Percentiles rank a stretch among this genome's conserved stretches.
Conservation (phyloP, 2,797 vertebrate genomes). For the Thripadectes ignobilis region DNA sequence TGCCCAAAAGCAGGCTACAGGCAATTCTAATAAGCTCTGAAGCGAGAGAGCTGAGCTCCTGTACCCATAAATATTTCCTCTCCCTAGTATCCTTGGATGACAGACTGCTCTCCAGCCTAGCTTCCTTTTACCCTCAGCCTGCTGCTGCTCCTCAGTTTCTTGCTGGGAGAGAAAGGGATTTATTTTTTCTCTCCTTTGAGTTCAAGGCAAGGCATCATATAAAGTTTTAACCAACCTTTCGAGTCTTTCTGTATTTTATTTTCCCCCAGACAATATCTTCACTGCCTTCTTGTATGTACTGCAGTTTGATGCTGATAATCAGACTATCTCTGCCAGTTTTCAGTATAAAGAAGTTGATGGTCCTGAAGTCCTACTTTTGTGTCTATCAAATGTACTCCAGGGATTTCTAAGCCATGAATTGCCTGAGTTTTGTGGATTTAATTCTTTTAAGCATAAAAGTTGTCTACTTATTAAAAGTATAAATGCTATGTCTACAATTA, state of each 20-base stretch:
- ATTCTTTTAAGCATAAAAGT: slow-evolving; percentile 51
- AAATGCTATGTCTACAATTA: slow-evolving; percentile 66
- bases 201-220: neutral
- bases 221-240: neutral
- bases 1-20: neutral
- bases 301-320: neutral
- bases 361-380: neutral
- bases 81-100: neutral
- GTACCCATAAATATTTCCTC: neutral
- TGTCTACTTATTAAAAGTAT: slow-evolving; percentile 69
- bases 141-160: neutral
- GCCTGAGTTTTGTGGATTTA: slow-evolving; percentile 20
- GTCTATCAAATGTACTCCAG: neutral
- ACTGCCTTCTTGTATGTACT: neutral
- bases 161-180: neutral
- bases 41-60: neutral
- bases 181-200: neutral
- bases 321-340: neutral
- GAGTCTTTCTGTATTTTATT: neutral
- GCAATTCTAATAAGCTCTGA: neutral
- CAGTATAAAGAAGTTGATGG: neutral
- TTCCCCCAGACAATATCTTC: neutral
- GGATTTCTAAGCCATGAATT: slow-evolving; percentile 9
- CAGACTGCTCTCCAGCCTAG: neutral
- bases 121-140: neutral